Percentiles rank a stretch among this genome's conserved stretches.
phyloP scores from a whole-genome alignment of 2,888 invertebrate species.

The Sicus ferrugineus region DNA sequence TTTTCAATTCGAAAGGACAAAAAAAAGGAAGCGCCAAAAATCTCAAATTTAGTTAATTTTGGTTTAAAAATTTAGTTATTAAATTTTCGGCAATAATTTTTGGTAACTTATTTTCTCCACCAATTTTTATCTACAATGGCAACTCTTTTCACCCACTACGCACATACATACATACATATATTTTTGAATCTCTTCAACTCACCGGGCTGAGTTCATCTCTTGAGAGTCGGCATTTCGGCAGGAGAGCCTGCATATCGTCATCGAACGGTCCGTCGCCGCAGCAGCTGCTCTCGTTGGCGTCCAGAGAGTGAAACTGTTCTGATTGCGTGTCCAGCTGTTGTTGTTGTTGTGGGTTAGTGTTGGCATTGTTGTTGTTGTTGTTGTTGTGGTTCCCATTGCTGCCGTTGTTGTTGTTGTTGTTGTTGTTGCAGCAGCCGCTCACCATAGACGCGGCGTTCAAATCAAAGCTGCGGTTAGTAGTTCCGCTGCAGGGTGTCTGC shows the following conservation, averaged over 20 bases:
- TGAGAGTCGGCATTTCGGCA: slow-evolving; percentile 62
- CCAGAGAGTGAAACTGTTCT: slow-evolving; percentile 54
- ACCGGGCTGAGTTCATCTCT: slow-evolving; percentile 65
- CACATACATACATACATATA: no score
- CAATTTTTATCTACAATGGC: no score
- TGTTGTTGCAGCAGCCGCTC: neutral
- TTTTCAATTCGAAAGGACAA: no score
- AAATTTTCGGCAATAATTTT: no score
- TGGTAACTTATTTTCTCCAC: no score
- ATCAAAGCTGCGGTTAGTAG: slow-evolving; percentile 49
- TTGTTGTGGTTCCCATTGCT: neutral
- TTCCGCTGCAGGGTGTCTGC: slow-evolving; percentile 36
- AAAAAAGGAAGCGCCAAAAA: no score
- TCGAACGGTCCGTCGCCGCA: slow-evolving; percentile 57
- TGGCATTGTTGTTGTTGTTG: slow-evolving; percentile 19
- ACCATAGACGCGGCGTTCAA: slow-evolving; percentile 37
- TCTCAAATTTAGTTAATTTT: no score
- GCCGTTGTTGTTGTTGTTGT: no score
- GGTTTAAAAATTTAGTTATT: no score
- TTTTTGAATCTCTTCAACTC: slow-evolving; percentile 40
- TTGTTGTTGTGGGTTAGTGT: slow-evolving; percentile 26
- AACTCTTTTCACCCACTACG: no score
- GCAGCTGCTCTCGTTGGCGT: slow-evolving; percentile 58
- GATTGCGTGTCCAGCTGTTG: slow-evolving; percentile 41
- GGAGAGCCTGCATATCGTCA: slow-evolving; percentile 62